Evolutionary conservation across 2,888 invertebrate genomes (phyloP), one percentile per base, ranked within the genome.

Genomic region (Drosophila seclusa): DNA sequence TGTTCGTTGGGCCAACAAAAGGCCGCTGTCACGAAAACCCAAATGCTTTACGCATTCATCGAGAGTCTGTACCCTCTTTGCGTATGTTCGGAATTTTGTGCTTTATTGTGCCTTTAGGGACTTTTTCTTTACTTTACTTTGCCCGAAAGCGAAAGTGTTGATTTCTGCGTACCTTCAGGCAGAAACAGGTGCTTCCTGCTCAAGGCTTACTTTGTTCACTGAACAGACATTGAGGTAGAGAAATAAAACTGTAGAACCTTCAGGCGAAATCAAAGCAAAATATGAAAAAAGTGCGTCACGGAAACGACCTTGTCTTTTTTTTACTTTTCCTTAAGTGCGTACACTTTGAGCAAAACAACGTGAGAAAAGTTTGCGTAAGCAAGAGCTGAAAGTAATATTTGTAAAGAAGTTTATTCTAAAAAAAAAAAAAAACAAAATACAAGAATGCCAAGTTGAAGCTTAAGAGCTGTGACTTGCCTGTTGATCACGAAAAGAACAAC

Each of bases 141-240:
- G 55, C n/a, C 38, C n/a, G 62, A 78, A 83, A 87, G 76, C 89
- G 89, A 90, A 90, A 87, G 87, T 87, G 87, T 82, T 89, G 87
- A 90, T 90, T 90, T 86, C 83, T 78, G 74, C 72, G 73, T 78
- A 78, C 71, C 66, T 73, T 66, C 63, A 60, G 60, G 55, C 69
- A 64, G 42, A 52, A 82, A 72, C 85, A 86, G 90, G 85, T 86
- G 85, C 80, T 77, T 87, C 90, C 90, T 89, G 85, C 60, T 70
- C 63, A 52, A 50, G 38, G n/a, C 27, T 29, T 40, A 53, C 52
- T 63, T 71, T 52, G 45, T 57, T 49, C 57, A 16, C 24, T 76
- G 53, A 52, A 68, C 53, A 31, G 59, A 45, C 32, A 48, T 24
- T n/a, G 62, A 53, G 50, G 62, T 32, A 60, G 57, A 65, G n/a